Evolutionary conservation across 2,113 vertebrate species (phyloP), one percentile per base, ranked within the genome.

Genomic region (Hirundichthys speculiger): DNA sequence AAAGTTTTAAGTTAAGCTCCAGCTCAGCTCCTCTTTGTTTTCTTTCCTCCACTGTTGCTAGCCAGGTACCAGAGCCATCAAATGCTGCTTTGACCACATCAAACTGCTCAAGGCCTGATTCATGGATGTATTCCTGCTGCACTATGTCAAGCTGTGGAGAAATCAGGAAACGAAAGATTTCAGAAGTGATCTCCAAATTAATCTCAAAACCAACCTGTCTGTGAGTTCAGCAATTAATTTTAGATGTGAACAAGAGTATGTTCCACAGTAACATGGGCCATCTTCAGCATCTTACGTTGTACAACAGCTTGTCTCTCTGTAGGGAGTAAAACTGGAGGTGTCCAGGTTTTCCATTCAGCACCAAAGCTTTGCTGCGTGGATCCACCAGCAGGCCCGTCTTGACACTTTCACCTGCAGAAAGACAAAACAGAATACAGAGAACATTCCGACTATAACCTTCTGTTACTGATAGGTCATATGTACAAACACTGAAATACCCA

Each of bases 281-380:
- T 21, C 49, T 20, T 7, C 30, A 34, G 7, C 15, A 10, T 12
- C 96, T 95, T 93, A 99, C 98, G 58, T 95, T 97, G 84, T 94
- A 99, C 13, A 99, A 83, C 42, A 97, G 96, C 6, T 95, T 95
- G 85, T 99, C 96, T 78, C 83, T 93, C 34, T 94, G 94, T 20
- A 98, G 93, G 21, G 94, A 97, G 69, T 97, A 99, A 85, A 99
- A 99, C 86, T 99, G 97, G 73, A 99, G 80, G 70, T 98, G 96
- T n/a, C 98, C 98, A 0, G 97, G 96, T 75, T 96, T 98, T 19
- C 97, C 97, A 14, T 98, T 98, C 64, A 98, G 89, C 68, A 98
- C 97, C 86, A 99, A 82, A 63, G 96, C 93, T 89, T 93, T 96
- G 61, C 92, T 99, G 86, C 91, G 94, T 14, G 96, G 96, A 79